Conservation (phyloP, 2,113 vertebrate genomes). For the Microcebus ravelobensis region DNA sequence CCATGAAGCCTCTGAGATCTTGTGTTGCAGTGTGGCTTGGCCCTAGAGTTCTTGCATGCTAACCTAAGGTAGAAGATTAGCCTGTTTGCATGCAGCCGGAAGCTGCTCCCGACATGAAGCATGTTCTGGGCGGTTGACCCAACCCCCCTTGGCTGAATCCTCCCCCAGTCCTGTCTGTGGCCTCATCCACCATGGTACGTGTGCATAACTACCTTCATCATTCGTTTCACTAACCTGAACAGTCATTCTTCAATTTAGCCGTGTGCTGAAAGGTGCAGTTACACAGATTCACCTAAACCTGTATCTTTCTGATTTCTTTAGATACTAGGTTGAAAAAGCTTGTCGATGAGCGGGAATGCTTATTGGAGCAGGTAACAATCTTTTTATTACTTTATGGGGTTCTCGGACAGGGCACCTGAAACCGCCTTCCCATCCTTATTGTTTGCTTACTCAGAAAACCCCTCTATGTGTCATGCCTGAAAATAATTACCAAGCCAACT, state of each 20-base stretch:
- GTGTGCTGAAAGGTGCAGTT: rapidly evolving
- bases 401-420: background rate
- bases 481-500: background rate
- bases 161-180: conserved; percentile 82
- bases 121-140: conserved; percentile 83
- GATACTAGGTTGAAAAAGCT: conserved; percentile 95
- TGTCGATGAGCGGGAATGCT: conserved; percentile 93
- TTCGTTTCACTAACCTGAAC: conserved; percentile 77
- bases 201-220: conserved; percentile 80
- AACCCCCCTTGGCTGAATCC: conserved; percentile 84
- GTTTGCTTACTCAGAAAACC: background rate
- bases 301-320: conserved; percentile 83
- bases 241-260: background rate
- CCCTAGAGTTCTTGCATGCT: conserved; percentile 92
- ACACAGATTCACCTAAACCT: rapidly evolving
- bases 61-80: conserved; percentile 89
- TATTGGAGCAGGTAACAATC: conserved; percentile 93
- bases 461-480: background rate
- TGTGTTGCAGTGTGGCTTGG: conserved; percentile 88
- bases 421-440: background rate
- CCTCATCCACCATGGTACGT: conserved; percentile 89
- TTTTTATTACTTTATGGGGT: background rate
- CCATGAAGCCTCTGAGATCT: conserved; percentile 85
- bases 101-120: conserved; percentile 82
- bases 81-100: conserved; percentile 92